Conservation (phyloP, 2,797 vertebrate species). For the Notamacropus eugenii region DNA sequence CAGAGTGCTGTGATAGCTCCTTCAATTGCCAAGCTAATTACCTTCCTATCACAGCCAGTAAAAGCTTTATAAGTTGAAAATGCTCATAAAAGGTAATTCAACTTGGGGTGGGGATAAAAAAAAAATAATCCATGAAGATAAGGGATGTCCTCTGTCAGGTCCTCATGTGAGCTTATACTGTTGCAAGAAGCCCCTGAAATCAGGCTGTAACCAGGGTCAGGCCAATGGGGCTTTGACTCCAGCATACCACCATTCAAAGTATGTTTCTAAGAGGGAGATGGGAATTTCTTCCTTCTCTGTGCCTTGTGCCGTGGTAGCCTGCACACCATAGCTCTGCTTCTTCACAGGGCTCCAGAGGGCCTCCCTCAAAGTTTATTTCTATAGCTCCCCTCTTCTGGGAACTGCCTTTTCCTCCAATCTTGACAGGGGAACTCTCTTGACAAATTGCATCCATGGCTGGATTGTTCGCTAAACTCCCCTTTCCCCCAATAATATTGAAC, state of each 20-base stretch:
- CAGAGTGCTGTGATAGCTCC: neutral
- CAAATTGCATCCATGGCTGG: neutral
- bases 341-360: neutral
- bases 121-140: neutral
- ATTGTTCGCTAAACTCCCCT: neutral
- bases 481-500: neutral
- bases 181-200: neutral
- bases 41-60: neutral
- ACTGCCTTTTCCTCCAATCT: neutral
- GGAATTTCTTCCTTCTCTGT: neutral
- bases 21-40: neutral
- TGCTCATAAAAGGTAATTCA: neutral
- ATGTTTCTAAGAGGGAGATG: neutral
- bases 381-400: neutral
- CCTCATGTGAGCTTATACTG: neutral
- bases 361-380: neutral
- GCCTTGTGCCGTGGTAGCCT: neutral
- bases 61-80: neutral
- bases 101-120: neutral
- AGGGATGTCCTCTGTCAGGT: neutral
- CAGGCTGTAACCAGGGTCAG: neutral
- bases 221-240: neutral
- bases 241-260: neutral
- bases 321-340: neutral
- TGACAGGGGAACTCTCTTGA: neutral